phyloP scores from a whole-genome alignment of 2,113 vertebrate genomes.

The Oncorhynchus tshawytscha region DNA sequence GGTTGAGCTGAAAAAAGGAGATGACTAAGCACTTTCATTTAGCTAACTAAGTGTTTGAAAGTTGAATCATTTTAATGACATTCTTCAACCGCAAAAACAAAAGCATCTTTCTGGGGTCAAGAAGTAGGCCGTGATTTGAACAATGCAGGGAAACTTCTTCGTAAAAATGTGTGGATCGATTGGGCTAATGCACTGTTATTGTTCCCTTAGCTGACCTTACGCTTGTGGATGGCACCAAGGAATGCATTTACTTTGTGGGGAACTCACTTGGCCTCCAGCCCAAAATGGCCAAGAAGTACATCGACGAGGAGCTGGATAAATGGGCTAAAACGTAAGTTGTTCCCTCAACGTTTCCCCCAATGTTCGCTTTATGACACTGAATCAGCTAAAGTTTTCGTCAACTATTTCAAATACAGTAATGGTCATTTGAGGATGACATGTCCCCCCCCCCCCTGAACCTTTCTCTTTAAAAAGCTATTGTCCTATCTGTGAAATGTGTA shows the following conservation, averaged over 20 bases:
- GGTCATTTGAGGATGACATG: neutral
- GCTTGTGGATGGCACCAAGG: conserved; percentile 75
- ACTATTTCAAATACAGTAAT: neutral
- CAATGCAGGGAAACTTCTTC: too few species aligned
- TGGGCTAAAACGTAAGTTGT: conserved; percentile 86
- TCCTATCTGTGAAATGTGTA: too few species aligned
- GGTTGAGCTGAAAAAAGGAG: neutral
- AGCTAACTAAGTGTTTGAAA: neutral
- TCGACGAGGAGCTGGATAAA: conserved; percentile 90
- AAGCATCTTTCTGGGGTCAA: neutral
- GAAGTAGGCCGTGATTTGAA: too few species aligned
- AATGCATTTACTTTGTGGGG: conserved; percentile 84
- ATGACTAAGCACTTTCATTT: neutral
- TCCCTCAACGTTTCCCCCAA: neutral
- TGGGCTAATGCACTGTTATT: conserved; percentile 16
- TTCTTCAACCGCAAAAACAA: neutral
- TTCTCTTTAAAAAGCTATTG: neutral
- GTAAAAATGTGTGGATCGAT: neutral
- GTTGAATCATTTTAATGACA: neutral
- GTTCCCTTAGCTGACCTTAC: conserved; percentile 76
- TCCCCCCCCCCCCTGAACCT: neutral
- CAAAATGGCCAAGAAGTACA: conserved; percentile 77
- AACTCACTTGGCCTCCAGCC: conserved; percentile 94
- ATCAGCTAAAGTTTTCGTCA: neutral
- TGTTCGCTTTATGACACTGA: neutral